Evolutionary conservation across 2,113 vertebrate genomes (phyloP).

Genomic region (Siphamia tubifer): DNA sequence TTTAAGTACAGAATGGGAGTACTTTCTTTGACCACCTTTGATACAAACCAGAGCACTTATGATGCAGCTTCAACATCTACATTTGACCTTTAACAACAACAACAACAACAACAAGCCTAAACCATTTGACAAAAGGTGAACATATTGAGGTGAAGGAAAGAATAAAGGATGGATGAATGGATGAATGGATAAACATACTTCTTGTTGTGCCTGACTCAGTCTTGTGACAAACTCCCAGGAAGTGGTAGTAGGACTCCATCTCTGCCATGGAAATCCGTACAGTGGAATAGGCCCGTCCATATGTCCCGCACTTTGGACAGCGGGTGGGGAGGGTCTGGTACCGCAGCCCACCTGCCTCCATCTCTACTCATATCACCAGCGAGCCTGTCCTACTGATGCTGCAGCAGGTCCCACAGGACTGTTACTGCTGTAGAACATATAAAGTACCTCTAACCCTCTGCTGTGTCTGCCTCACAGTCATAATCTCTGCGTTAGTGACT

Average conservation of each 20-base stretch:
- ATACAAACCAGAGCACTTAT: background rate
- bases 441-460: constrained; percentile 2
- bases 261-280: constrained; percentile 87
- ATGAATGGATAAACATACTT: constrained; percentile 79
- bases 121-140: background rate
- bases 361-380: constrained; percentile 23
- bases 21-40: no score
- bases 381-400: constrained; percentile 4
- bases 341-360: constrained; percentile 34
- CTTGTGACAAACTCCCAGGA: constrained; percentile 81
- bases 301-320: constrained; percentile 75
- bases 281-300: constrained; percentile 72
- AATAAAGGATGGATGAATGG: background rate
- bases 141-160: background rate
- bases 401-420: no score
- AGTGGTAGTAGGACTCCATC: constrained; percentile 87
- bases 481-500: constrained; percentile 39
- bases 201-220: constrained; percentile 66
- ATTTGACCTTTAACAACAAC: background rate
- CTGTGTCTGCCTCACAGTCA: constrained; percentile 1
- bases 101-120: no score
- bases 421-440: background rate
- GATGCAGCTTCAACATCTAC: background rate
- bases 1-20: no score
- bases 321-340: constrained; percentile 58